Evolutionary conservation across 2,797 vertebrate genomes (phyloP), one percentile per base, ranked within the genome.

Genomic region (Pantherophis vulpinus): DNA sequence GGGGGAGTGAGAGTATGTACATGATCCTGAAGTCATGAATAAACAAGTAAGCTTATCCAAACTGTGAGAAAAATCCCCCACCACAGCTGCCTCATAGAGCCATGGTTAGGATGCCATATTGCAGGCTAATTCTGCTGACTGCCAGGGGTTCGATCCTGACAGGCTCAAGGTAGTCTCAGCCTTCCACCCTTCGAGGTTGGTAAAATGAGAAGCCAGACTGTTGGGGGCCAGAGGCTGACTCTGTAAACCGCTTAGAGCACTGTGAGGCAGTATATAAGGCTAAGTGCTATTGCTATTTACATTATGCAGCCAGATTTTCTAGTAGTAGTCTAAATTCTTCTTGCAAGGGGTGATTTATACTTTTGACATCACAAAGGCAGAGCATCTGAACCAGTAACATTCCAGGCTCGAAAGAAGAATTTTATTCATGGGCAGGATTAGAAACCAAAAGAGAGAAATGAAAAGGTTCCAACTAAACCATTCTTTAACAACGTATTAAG

Each of bases 381-480:
- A 74, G 9, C 54, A 56, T 5, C 14, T 59, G 37, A 79, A 32
- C 5, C 18, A 86, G 14, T 54, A 16, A 63, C 2, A 58, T 63
- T 25, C 7, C 27, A 91, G 87, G 86, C 13, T 59, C 70, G n/a
- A 87, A 61, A 59, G 13, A n/a, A 51, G 8, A 25, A 2, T 25
- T 58, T 83, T 70, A 25, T 0, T 1, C 74, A 90, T 47, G 37
- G 54, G 20, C 12, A 47, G 18, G 54, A n/a, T 11, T 18, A 87
- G 55, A 61, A 58, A 0, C 70, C 9, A 0, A 54, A 10, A 47
- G 79, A 83, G 18, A 42, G 74, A 58, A 1, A 61, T 25, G 0
- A 0, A 20, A 74, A 2, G 2, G 29, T 37, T 94, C 54, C 89
- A 25, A 0, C 0, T 0, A 13, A 13, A 0, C 0, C 0, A 6